Base-by-base conservation (phyloP, 2,797 vertebrate genomes). In the Brachyrhaphis roseni region DNA sequence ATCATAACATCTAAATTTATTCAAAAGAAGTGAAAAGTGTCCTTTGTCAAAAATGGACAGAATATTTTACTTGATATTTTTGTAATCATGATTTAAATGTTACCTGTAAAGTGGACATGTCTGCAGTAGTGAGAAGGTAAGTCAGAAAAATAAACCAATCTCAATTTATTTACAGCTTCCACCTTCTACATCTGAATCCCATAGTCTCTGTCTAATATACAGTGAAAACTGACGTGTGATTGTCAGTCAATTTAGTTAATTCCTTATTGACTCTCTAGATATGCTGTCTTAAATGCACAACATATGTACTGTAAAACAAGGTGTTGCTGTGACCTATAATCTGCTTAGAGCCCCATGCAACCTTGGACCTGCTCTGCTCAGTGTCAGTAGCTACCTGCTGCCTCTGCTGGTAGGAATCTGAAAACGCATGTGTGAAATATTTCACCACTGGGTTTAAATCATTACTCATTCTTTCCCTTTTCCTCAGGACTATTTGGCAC, bases 401-500 rank as follows among this genome's bases (percentile, higher is more conserved):
- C 89, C 86, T 88, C 90, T 92, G 49, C 78, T 92, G 90, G 76
- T 70, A 84, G 79, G 78, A 86, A 91, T 87, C 8, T 81, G 57
- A 39, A 84, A 77, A 11, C 73, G 75, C 36, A 75, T 43, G 28
- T 78, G 11, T 26, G 34, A 77, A 8, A 78, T 43, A 66, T 28
- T 71, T 39, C 34, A 76, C 11, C 53, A 7, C 77, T 66, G 39
- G 39, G 3, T 71, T 78, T n/a, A 41, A 77, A 53, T 70, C 59
- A 1, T 59, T 18, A 82, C 45, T 59, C 39, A 2, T 18, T 77
- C 5, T 81, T 23, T 80, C 87, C 89, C 57, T 26, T n/a, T 23
- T 71, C 36, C n/a, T 18, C 72, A 99, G 98, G 97, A 99, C 88
- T 99, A 99, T 91, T 94, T 99, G 89, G 96, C 97, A 84, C 96